phyloP scores from a whole-genome alignment of 2,113 vertebrate species.

The Cephalophus harveyi region DNA sequence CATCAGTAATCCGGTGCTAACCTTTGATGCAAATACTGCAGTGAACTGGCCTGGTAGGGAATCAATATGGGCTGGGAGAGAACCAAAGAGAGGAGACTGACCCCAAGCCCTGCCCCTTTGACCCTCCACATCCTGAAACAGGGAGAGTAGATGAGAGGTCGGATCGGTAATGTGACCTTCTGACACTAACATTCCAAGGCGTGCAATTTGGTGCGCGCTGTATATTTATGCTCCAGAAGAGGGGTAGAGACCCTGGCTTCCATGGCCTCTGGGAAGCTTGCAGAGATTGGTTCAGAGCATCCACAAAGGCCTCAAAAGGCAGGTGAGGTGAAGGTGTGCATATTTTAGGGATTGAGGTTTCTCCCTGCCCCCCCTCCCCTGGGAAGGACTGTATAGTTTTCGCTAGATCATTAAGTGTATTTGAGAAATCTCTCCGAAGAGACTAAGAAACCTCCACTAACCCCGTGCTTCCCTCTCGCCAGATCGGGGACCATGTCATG shows the following conservation, averaged over 20 bases:
- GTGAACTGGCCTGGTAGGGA: no score
- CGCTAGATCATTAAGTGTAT: neutral
- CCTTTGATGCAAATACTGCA: neutral
- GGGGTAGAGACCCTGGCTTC: neutral
- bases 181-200: rapidly evolving
- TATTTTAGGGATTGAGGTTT: neutral
- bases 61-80: no score
- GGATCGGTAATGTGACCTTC: neutral
- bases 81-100: neutral
- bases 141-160: neutral
- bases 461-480: neutral
- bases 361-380: neutral
- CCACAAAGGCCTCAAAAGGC: neutral
- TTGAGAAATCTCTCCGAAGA: neutral
- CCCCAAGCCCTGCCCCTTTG: neutral
- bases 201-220: rapidly evolving
- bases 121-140: neutral
- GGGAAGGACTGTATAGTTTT: neutral
- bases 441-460: neutral
- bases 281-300: neutral
- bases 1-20: neutral
- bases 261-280: neutral
- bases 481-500: conserved; percentile 98
- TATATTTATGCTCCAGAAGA: neutral
- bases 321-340: neutral